A percentile compares a stretch with the other conserved stretches of the same genome.
These are phyloP conservation scores for Oscheius sp. DNA, from an alignment of 1,140 invertebrate species.

Conservation along the genomic window DNA sequence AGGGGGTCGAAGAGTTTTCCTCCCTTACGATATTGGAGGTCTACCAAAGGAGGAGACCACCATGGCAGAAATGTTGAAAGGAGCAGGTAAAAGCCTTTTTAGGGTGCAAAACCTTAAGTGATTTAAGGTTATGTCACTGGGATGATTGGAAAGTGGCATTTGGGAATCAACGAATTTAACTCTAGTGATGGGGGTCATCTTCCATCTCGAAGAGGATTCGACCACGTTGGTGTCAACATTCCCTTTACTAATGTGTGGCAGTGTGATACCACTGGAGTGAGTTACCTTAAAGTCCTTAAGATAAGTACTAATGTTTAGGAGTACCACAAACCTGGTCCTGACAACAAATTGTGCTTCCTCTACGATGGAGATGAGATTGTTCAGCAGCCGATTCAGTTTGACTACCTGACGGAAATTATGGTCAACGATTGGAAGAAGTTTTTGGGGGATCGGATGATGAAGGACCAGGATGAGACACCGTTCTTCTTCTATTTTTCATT, in stretches of 20 bases:
- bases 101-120: no score
- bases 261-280: conserved; percentile 51
- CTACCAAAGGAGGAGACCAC: conserved; percentile 47
- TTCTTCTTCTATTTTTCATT: conserved; percentile 62
- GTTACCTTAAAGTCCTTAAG: background rate
- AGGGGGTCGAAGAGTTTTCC: conserved; percentile 43
- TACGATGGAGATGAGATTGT: conserved; percentile 59
- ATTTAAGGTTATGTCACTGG: conserved; percentile 43
- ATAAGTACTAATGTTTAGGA: conserved; percentile 7
- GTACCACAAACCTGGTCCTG: conserved; percentile 34
- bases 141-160: conserved; percentile 53
- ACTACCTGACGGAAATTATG: conserved; percentile 54
- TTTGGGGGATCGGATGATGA: conserved; percentile 38
- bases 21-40: conserved; percentile 44
- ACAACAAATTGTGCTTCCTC: conserved; percentile 52
- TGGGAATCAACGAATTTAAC: conserved; percentile 58
- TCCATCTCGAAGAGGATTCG: conserved; percentile 50
- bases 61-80: conserved; percentile 45
- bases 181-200: conserved; percentile 51
- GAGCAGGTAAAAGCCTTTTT: no score
- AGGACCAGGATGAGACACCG: conserved; percentile 41
- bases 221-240: conserved; percentile 53
- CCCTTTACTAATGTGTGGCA: conserved; percentile 60
- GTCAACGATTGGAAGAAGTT: conserved; percentile 60
- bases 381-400: conserved; percentile 59